Conservation (phyloP, 2,113 vertebrate genomes). For the Varanus komodoensis region DNA sequence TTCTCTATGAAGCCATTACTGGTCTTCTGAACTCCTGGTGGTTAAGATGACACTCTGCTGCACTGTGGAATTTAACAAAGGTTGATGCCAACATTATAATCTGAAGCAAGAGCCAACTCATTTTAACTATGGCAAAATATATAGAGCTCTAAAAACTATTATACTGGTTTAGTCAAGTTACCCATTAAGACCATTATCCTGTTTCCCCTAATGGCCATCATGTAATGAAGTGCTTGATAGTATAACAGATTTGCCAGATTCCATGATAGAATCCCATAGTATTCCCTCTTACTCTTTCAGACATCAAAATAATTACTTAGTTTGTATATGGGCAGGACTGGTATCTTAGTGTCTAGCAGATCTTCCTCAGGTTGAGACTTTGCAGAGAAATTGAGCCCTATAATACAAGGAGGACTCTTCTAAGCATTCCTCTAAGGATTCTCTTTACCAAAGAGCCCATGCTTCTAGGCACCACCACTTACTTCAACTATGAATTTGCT, state of each 20-base stretch:
- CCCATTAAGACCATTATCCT: background rate
- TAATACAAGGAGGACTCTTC: background rate
- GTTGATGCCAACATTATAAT: slow-evolving; percentile 6
- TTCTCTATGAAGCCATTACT: slow-evolving; percentile 18
- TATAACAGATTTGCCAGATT: background rate
- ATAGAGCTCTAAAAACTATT: background rate
- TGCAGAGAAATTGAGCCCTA: background rate
- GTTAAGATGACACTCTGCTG: background rate
- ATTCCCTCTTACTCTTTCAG: background rate
- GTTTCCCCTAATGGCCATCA: background rate
- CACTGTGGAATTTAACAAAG: fast-evolving
- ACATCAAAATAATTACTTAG: background rate
- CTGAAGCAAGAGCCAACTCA: background rate
- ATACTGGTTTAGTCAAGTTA: background rate
- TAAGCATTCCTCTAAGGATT: background rate
- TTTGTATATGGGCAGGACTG: background rate
- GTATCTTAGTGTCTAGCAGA: background rate
- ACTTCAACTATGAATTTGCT: background rate
- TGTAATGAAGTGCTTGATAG: background rate
- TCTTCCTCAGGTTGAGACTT: background rate
- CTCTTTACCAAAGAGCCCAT: background rate
- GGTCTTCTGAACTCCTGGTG: background rate
- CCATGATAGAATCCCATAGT: background rate
- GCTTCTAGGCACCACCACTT: background rate
- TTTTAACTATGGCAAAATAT: background rate